These are phyloP conservation scores for Oppia nitens DNA, from an alignment of 1,140 invertebrate species.

Conservation along the genomic window DNA sequence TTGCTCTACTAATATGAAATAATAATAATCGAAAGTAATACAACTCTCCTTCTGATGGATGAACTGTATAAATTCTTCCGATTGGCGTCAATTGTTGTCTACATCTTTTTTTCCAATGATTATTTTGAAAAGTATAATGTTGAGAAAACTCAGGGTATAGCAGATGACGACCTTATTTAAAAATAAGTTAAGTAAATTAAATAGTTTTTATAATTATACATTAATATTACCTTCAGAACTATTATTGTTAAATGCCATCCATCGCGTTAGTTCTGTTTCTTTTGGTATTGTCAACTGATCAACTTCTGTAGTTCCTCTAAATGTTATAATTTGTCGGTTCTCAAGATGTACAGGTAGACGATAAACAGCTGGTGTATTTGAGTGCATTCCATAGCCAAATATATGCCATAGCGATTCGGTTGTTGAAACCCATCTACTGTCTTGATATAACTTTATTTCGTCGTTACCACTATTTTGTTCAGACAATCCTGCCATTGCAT, in stretches of 20 bases:
- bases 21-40: conserved; percentile 21
- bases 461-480: conserved; percentile 10
- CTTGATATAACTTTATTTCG: conserved; percentile 19
- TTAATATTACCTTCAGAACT: conserved; percentile 18
- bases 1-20: conserved; percentile 16
- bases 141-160: conserved; percentile 11
- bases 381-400: conserved; percentile 25
- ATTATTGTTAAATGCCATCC: conserved; percentile 13
- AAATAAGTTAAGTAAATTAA: no score
- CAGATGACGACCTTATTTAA: no score
- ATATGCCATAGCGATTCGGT: conserved; percentile 22
- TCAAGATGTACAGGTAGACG: conserved; percentile 33
- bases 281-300: neutral
- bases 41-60: conserved; percentile 16
- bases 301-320: conserved; percentile 11
- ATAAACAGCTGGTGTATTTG: conserved; percentile 28
- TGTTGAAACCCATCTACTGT: conserved; percentile 20
- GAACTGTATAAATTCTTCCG: conserved; percentile 20
- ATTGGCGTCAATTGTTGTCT: conserved; percentile 3
- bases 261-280: conserved; percentile 13
- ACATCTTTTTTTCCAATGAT: neutral
- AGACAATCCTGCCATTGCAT: conserved; percentile 12
- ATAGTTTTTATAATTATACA: no score
- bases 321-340: conserved; percentile 28
- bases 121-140: neutral